These are phyloP conservation scores for Steinernema hermaphroditum DNA, from an alignment of 2,888 invertebrate genomes.

Conservation along the genomic window DNA sequence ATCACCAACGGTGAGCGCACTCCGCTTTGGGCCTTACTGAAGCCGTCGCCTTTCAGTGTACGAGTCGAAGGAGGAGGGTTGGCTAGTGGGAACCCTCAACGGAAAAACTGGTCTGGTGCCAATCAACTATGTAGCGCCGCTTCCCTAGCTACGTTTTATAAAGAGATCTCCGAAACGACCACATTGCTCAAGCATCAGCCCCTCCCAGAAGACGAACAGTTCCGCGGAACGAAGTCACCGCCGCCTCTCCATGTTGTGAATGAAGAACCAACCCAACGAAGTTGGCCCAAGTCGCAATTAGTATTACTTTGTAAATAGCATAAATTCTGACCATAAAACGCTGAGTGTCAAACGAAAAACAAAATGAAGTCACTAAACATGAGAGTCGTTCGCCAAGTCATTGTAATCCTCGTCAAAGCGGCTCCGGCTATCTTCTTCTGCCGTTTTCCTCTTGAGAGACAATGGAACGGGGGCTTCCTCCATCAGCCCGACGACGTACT, in stretches of 20 bases:
- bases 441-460: too few relatives aligned
- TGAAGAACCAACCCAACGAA: neutral
- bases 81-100: slow-evolving; percentile 87
- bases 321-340: neutral
- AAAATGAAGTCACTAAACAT: neutral
- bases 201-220: too few relatives aligned
- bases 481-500: neutral
- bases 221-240: neutral
- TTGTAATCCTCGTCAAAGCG: slow-evolving; percentile 3
- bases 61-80: slow-evolving; percentile 90
- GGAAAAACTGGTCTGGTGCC: slow-evolving; percentile 65
- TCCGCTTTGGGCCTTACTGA: too few relatives aligned
- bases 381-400: neutral
- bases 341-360: slow-evolving; percentile 2
- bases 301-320: slow-evolving; percentile 21
- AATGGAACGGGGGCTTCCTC: neutral
- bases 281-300: slow-evolving; percentile 4
- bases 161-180: neutral
- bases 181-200: neutral
- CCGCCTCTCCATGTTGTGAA: neutral
- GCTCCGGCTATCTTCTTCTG: neutral
- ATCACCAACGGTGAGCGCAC: slow-evolving; percentile 84
- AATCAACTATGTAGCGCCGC: slow-evolving; percentile 56
- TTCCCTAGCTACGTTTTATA: slow-evolving; percentile 30
- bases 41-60: slow-evolving; percentile 79